Conservation (phyloP, 2,113 vertebrate genomes). For the Connochaetes taurinus region DNA sequence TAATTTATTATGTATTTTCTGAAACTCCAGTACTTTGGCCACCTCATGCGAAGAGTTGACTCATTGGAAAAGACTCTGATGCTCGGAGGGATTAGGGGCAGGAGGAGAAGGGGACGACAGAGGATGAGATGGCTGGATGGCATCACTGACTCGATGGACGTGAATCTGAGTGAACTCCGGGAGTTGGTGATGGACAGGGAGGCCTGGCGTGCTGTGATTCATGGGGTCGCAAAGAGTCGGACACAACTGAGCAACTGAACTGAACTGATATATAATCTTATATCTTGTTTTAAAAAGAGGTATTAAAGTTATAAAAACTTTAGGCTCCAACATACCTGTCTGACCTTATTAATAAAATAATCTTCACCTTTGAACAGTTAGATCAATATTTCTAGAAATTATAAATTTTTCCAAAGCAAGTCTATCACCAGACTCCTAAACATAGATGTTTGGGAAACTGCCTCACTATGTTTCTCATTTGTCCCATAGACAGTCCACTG, state of each 20-base stretch:
- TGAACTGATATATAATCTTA: background rate
- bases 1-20: background rate
- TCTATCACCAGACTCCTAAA: background rate
- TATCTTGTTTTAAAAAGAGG: background rate
- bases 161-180: no score
- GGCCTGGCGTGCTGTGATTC: no score
- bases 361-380: background rate
- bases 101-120: no score
- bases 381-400: background rate
- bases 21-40: no score
- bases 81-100: no score
- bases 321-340: background rate
- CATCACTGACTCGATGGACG: no score
- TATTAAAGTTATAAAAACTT: background rate
- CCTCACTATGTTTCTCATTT: background rate
- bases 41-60: no score
- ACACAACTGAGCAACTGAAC: no score
- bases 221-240: no score
- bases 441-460: background rate
- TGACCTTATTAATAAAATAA: background rate
- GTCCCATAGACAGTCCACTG: background rate
- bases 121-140: no score
- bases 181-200: no score
- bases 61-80: no score
- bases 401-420: background rate